Percentiles rank a stretch among this genome's conserved stretches.
phyloP scores from a whole-genome alignment of 2,113 vertebrate genomes.

The Neomonachus schauinslandi region DNA sequence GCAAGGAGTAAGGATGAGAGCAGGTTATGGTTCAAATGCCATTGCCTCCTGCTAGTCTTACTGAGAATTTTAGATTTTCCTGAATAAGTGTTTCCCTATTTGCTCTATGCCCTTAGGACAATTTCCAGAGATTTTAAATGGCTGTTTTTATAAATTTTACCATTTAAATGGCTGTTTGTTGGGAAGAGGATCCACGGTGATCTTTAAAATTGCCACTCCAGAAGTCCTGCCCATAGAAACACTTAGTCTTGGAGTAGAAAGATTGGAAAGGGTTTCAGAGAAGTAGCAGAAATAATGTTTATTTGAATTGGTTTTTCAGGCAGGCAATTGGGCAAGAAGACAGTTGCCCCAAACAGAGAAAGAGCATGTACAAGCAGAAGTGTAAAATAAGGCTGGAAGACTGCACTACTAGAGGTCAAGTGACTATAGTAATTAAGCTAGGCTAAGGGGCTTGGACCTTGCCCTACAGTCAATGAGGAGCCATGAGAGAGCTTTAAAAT shows the following conservation, averaged over 20 bases:
- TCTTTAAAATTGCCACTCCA: neutral
- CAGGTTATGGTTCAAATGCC: neutral
- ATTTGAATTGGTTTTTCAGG: neutral
- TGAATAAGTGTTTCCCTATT: neutral
- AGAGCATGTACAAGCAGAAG: neutral
- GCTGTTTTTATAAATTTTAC: neutral
- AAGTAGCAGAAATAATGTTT: slow-evolving; percentile 41
- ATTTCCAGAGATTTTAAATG: neutral
- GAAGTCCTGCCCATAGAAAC: neutral
- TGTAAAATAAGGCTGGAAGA: slow-evolving; percentile 19
- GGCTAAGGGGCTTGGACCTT: neutral
- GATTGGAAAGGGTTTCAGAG: neutral
- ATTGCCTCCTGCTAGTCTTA: neutral
- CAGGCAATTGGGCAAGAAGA: neutral
- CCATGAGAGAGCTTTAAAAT: neutral
- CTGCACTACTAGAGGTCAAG: neutral
- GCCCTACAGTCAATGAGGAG: neutral
- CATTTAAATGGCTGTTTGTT: neutral
- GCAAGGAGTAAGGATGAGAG: neutral
- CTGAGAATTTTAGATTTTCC: neutral
- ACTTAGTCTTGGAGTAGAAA: neutral
- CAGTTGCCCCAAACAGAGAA: neutral
- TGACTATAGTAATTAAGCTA: neutral
- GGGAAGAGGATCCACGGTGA: neutral
- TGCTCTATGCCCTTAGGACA: neutral